Conservation (phyloP, 2,113 vertebrate genomes). For the Poeciliopsis occidentalis region DNA sequence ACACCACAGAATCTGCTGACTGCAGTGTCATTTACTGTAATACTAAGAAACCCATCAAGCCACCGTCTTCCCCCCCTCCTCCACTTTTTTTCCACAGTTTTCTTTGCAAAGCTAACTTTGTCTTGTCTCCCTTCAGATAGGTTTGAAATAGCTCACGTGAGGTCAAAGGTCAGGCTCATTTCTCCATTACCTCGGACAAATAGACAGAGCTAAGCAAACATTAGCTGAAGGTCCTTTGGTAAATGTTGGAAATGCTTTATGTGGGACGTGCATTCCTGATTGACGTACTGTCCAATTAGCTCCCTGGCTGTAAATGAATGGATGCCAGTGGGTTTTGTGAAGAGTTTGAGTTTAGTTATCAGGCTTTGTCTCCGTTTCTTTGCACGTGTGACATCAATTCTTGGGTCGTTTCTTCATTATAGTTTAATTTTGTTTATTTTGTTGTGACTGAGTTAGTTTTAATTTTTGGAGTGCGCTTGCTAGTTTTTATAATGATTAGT, state of each 20-base stretch:
- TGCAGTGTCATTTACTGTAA: slow-evolving; percentile 18
- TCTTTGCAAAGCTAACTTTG: slow-evolving; percentile 42
- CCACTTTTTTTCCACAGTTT: slow-evolving; percentile 41
- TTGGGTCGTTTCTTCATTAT: background rate
- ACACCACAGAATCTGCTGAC: background rate
- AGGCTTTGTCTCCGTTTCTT: slow-evolving; percentile 48
- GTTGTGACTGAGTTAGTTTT: no score
- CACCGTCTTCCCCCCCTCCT: background rate
- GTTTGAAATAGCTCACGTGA: slow-evolving; percentile 35
- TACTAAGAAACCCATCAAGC: background rate
- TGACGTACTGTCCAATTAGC: slow-evolving; percentile 61
- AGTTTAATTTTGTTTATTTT: no score
- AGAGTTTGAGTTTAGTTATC: slow-evolving; percentile 18
- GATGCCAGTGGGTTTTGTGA: background rate
- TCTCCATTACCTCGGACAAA: slow-evolving; percentile 69
- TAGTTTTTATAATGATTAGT: no score
- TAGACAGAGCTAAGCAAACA: slow-evolving; percentile 64
- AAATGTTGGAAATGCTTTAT: slow-evolving; percentile 53
- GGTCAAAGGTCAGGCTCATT: slow-evolving; percentile 72
- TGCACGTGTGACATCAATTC: slow-evolving; percentile 51
- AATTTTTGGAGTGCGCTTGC: no score
- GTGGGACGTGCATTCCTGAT: slow-evolving; percentile 58
- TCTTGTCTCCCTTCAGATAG: slow-evolving; percentile 37
- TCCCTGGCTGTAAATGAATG: slow-evolving; percentile 46
- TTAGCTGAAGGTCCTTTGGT: slow-evolving; percentile 51